A percentile compares a stretch with the other conserved stretches of the same genome.
Conservation (phyloP, 2,888 invertebrate genomes). For the Diaperis boleti region DNA sequence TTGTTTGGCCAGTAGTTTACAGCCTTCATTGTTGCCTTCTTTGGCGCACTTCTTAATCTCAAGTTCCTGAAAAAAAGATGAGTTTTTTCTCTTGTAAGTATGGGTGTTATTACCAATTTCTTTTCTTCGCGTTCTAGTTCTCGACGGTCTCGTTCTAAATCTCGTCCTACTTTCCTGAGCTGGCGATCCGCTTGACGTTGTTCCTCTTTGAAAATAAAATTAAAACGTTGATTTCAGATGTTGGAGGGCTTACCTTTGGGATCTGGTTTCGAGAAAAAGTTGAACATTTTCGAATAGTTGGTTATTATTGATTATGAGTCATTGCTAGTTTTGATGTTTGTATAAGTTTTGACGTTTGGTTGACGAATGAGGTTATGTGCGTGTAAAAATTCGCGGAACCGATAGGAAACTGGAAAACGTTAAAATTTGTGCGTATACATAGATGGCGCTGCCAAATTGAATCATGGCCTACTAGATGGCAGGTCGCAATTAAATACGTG, state of each 20-base stretch:
- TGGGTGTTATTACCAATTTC: constrained; percentile 78
- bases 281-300: constrained; percentile 40
- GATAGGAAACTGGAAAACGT: too few relatives aligned
- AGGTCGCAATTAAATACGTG: too few relatives aligned
- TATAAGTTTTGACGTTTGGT: constrained; percentile 18
- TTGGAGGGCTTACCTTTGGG: constrained; percentile 62
- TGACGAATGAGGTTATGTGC: constrained; percentile 16
- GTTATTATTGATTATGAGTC: constrained; percentile 38
- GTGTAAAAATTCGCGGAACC: too few relatives aligned
- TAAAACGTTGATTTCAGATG: not conserved
- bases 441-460: too few relatives aligned
- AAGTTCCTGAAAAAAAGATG: constrained; percentile 71
- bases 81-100: not conserved
- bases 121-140: constrained; percentile 91
- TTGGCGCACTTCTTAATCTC: constrained; percentile 92
- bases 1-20: constrained; percentile 88
- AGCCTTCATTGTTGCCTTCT: constrained; percentile 87
- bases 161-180: constrained; percentile 83
- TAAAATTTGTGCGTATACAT: too few relatives aligned
- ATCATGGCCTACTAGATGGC: too few relatives aligned
- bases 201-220: constrained; percentile 75
- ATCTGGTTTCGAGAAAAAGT: constrained; percentile 63
- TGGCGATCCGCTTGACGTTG: constrained; percentile 86
- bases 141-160: constrained; percentile 84
- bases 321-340: constrained; percentile 34